These are phyloP conservation scores for Thalassophryne amazonica DNA, from an alignment of 2,797 vertebrate genomes.

Conservation along the genomic window DNA sequence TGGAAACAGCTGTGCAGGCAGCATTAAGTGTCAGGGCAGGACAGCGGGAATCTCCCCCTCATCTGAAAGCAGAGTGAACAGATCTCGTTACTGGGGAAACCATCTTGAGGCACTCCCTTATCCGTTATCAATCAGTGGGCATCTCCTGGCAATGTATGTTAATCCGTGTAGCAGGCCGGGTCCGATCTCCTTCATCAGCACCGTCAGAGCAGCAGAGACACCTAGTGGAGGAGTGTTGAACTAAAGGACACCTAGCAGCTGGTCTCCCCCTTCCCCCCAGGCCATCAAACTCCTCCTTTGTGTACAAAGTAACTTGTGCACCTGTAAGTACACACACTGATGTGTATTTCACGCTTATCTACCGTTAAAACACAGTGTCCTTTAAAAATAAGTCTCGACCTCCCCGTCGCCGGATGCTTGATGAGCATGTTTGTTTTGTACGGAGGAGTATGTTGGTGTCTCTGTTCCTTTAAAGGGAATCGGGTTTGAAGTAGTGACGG, in stretches of 20 bases:
- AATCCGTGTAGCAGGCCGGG: conserved; percentile 56
- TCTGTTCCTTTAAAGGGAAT: conserved; percentile 64
- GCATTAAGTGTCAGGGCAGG: conserved; percentile 29
- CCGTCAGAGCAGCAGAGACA: conserved; percentile 53
- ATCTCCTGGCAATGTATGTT: conserved; percentile 39
- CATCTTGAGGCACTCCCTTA: conserved; percentile 59
- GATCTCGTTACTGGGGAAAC: conserved; percentile 60
- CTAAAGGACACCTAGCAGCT: conserved; percentile 15
- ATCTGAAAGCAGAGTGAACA: conserved; percentile 51
- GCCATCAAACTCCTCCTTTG: conserved; percentile 8
- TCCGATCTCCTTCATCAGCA: conserved; percentile 20
- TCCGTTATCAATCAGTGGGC: conserved; percentile 66
- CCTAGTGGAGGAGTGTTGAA: conserved; percentile 52
- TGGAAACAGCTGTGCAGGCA: conserved; percentile 38
- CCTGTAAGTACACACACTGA: conserved; percentile 1
- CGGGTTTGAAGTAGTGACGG: conserved; percentile 48
- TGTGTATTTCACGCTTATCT: neutral
- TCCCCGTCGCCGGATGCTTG: neutral
- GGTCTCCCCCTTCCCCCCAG: neutral
- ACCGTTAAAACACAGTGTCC: neutral
- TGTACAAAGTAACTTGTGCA: conserved; percentile 3
- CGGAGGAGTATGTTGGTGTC: conserved; percentile 28
- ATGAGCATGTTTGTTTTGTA: conserved; percentile 19
- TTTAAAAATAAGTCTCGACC: conserved; percentile 10
- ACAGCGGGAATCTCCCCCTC: conserved; percentile 65